A percentile compares a stretch with the other conserved stretches of the same genome.
phyloP scores from a whole-genome alignment of 64 coral and sea anemone genomes.

The Montipora sp. region DNA sequence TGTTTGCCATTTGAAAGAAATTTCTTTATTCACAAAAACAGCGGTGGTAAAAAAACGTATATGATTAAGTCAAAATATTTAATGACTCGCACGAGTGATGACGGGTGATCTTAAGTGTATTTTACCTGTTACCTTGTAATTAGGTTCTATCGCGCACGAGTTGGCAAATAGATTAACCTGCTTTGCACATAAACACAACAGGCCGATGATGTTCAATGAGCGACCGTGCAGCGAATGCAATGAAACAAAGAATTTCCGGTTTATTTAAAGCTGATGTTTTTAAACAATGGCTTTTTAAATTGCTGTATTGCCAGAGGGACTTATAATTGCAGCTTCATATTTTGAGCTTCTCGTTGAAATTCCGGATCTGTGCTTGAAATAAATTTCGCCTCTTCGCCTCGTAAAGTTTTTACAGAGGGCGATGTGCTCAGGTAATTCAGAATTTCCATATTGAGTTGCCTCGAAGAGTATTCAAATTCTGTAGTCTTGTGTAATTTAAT shows the following conservation, averaged over 20 bases:
- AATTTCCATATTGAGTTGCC: too few relatives aligned
- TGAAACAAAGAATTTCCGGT: slow-evolving; percentile 27
- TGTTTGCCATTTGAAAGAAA: slow-evolving; percentile 46
- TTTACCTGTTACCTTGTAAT: background rate
- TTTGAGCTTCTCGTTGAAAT: too few relatives aligned
- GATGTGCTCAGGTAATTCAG: too few relatives aligned
- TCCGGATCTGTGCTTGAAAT: too few relatives aligned
- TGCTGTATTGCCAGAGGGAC: too few relatives aligned
- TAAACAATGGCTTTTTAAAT: too few relatives aligned
- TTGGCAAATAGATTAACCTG: background rate
- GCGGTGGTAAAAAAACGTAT: background rate
- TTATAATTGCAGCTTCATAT: too few relatives aligned
- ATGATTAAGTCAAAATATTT: slow-evolving; percentile 38
- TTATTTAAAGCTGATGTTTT: too few relatives aligned
- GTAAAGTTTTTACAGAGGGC: too few relatives aligned
- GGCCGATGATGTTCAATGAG: background rate
- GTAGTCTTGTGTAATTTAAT: too few relatives aligned
- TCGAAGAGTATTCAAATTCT: too few relatives aligned
- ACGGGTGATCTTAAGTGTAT: background rate
- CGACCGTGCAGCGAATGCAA: background rate
- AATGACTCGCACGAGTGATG: slow-evolving; percentile 37
- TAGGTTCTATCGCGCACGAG: background rate
- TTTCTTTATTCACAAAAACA: background rate
- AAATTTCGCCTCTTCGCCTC: too few relatives aligned
- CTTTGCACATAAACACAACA: background rate